Conservation (phyloP, 2,113 vertebrate species). For the Pangasianodon hypophthalmus region DNA sequence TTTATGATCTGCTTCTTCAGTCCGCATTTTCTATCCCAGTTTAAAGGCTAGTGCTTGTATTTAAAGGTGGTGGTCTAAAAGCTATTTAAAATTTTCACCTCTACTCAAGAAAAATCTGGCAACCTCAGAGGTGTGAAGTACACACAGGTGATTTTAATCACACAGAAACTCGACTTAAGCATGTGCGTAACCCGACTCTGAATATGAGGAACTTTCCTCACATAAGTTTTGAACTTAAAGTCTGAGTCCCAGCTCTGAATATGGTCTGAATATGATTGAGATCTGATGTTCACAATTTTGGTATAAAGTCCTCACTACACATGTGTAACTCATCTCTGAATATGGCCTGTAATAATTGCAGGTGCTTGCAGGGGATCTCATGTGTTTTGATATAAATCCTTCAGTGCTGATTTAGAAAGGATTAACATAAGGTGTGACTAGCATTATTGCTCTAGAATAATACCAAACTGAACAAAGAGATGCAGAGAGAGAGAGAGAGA, state of each 20-base stretch:
- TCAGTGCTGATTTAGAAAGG: not conserved
- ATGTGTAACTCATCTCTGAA: not conserved
- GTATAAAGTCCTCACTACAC: not conserved
- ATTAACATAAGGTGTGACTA: not conserved
- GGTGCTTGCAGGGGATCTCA: not conserved
- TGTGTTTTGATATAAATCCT: not conserved
- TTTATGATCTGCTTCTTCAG: too few species aligned
- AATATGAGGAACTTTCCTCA: not conserved
- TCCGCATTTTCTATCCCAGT: too few species aligned
- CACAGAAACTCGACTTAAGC: not conserved
- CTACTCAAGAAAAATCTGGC: not conserved
- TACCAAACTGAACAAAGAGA: not conserved
- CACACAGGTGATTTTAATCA: not conserved
- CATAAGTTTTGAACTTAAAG: not conserved
- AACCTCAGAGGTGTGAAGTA: not conserved
- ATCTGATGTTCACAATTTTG: not conserved
- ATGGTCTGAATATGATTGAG: not conserved
- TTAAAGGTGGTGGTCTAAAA: too few species aligned
- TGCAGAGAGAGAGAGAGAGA: not conserved
- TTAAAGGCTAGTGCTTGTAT: too few species aligned
- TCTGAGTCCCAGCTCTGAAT: not conserved
- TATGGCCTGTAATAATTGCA: not conserved
- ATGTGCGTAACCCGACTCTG: not conserved
- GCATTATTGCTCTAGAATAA: not conserved
- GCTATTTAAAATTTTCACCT: not conserved